A percentile compares a stretch with the other conserved stretches of the same genome.
Evolutionary conservation across 2,797 vertebrate species (phyloP).

Genomic region (Pangasius mekongensis): DNA sequence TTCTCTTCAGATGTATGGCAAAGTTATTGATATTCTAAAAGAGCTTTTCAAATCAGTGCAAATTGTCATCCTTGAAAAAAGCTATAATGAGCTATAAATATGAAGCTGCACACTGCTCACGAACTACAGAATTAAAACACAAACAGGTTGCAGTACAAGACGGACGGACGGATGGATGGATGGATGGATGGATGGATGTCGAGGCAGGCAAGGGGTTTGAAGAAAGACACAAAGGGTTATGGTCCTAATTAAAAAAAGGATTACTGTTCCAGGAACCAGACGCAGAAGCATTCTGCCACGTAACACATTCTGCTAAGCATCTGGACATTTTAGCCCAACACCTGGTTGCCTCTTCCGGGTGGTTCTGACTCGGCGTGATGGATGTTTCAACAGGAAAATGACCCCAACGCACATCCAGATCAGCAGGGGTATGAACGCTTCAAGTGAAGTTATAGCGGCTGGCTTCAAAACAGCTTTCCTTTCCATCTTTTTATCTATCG

Average conservation of each 20-base stretch:
- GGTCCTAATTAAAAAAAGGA: background rate
- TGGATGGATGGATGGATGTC: background rate
- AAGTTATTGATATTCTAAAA: background rate
- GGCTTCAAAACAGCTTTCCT: background rate
- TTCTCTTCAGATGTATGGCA: background rate
- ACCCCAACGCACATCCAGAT: no score
- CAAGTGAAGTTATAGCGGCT: background rate
- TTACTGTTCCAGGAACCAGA: background rate
- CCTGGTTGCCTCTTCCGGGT: background rate
- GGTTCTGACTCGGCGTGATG: background rate
- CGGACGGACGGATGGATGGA: no score
- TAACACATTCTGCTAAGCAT: background rate
- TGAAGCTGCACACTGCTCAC: background rate
- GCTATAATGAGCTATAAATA: background rate
- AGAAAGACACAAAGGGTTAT: background rate
- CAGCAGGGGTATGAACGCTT: background rate
- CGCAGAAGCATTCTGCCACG: background rate
- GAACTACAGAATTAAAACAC: background rate
- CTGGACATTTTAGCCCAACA: background rate
- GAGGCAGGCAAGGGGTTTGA: background rate
- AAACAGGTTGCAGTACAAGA: background rate
- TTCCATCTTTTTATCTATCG: background rate
- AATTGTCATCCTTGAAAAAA: background rate
- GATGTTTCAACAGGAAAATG: background rate
- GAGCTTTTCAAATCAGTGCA: background rate